These are phyloP conservation scores for Oceanites oceanicus DNA, from an alignment of 2,113 vertebrate genomes.

Conservation along the genomic window DNA sequence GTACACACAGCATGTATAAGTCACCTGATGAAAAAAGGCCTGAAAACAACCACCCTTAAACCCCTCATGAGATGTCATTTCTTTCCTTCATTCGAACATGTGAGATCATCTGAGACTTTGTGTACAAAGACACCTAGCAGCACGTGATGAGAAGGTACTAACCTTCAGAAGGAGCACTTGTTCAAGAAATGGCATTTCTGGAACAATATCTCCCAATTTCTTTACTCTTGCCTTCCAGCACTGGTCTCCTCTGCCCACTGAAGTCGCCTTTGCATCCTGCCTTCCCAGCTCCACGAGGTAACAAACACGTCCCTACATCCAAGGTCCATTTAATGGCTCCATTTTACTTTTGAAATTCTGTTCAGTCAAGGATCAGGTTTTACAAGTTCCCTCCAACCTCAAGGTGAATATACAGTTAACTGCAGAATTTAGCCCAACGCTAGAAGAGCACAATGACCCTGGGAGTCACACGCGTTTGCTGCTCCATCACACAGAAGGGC, in stretches of 20 bases:
- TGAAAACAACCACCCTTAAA: neutral
- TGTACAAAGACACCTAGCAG: neutral
- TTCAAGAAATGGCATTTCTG: neutral
- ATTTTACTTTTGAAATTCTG: neutral
- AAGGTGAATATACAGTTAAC: too few species aligned
- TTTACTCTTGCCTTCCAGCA: neutral
- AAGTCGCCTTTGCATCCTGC: neutral
- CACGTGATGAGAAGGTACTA: neutral
- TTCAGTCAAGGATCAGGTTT: neutral
- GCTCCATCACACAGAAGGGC: neutral
- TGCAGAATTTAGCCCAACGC: neutral
- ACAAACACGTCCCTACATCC: too few species aligned
- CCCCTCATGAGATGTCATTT: neutral
- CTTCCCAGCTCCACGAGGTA: neutral
- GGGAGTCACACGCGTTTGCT: fast-evolving
- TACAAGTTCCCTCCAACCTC: neutral
- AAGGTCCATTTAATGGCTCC: neutral
- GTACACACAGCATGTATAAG: neutral
- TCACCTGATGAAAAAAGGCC: neutral
- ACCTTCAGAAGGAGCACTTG: neutral
- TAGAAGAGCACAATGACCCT: neutral
- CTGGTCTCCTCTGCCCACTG: too few species aligned
- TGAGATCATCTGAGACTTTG: neutral
- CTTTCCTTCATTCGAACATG: neutral
- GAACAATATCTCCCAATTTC: neutral